Evolutionary conservation across 2,797 vertebrate genomes (phyloP).

Genomic region (Siniperca undulata): DNA sequence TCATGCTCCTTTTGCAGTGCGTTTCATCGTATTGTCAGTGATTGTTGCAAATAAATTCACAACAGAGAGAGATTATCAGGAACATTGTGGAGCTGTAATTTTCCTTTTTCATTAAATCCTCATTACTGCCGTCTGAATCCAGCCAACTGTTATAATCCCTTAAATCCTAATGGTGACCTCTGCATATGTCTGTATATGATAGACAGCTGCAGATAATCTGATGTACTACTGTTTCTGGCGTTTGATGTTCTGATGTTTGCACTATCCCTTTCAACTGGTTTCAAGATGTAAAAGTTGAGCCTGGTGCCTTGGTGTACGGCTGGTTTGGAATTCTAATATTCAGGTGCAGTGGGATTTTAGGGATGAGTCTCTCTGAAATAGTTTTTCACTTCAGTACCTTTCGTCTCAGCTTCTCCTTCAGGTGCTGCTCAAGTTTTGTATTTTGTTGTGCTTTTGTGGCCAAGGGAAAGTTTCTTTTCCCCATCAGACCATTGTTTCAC

Average conservation of each 20-base stretch:
- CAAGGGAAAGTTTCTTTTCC: not conserved
- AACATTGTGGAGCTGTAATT: not conserved
- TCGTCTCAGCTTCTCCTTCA: constrained; percentile 20
- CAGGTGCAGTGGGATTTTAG: constrained; percentile 44
- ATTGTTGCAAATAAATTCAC: constrained; percentile 17
- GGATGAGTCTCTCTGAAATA: constrained; percentile 46
- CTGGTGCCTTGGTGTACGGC: not conserved
- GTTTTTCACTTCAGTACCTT: constrained; percentile 44
- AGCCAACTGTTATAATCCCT: constrained; percentile 17
- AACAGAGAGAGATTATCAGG: not conserved
- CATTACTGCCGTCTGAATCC: constrained; percentile 12
- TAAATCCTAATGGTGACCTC: constrained; percentile 7
- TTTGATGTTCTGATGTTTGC: constrained; percentile 24
- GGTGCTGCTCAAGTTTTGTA: constrained; percentile 16
- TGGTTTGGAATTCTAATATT: constrained; percentile 55
- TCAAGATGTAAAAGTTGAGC: constrained; percentile 34
- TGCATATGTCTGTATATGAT: not conserved
- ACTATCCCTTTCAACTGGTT: constrained; percentile 22
- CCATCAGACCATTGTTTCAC: not conserved
- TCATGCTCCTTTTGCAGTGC: not conserved
- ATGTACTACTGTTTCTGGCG: not conserved
- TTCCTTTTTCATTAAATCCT: constrained; percentile 14
- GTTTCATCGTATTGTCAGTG: not conserved
- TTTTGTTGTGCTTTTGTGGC: constrained; percentile 7
- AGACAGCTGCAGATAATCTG: constrained; percentile 18